A percentile compares a stretch with the other conserved stretches of the same genome.
These are phyloP conservation scores for Thera britannica DNA, from an alignment of 2,888 invertebrate genomes.

Conservation along the genomic window DNA sequence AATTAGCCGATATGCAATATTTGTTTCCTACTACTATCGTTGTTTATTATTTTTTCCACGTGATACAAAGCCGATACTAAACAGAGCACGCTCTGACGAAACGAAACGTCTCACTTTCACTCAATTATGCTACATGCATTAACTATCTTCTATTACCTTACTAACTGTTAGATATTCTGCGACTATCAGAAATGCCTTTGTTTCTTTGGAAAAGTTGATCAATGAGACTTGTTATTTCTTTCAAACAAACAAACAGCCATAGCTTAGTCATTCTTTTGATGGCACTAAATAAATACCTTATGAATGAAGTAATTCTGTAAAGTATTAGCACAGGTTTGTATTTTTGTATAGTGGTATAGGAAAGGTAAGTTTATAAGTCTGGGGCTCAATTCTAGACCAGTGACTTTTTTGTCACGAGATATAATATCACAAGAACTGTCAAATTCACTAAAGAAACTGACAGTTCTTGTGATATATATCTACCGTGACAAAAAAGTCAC, in stretches of 20 bases:
- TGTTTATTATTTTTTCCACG: neutral
- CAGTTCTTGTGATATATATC: no score
- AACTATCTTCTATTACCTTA: conserved; percentile 9
- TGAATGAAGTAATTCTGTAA: no score
- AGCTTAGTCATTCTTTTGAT: neutral
- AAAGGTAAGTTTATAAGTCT: no score
- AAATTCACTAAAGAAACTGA: no score
- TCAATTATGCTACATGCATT: conserved; percentile 41
- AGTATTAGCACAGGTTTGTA: no score
- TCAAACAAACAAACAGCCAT: neutral
- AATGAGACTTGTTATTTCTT: neutral
- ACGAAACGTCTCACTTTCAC: conserved; percentile 46
- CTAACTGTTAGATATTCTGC: neutral
- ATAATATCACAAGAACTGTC: no score
- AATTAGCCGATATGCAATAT: no score
- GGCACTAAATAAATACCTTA: neutral
- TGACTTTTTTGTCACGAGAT: no score
- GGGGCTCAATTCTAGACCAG: no score
- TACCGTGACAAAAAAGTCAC: no score
- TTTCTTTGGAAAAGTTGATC: conserved; percentile 10
- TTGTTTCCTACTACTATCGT: neutral
- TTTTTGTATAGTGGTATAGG: no score
- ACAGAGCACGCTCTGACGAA: conserved; percentile 37
- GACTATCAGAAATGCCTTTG: conserved; percentile 22
- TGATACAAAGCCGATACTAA: conserved; percentile 17